phyloP scores from a whole-genome alignment of 2,888 invertebrate species.

The Operophtera brumata region DNA sequence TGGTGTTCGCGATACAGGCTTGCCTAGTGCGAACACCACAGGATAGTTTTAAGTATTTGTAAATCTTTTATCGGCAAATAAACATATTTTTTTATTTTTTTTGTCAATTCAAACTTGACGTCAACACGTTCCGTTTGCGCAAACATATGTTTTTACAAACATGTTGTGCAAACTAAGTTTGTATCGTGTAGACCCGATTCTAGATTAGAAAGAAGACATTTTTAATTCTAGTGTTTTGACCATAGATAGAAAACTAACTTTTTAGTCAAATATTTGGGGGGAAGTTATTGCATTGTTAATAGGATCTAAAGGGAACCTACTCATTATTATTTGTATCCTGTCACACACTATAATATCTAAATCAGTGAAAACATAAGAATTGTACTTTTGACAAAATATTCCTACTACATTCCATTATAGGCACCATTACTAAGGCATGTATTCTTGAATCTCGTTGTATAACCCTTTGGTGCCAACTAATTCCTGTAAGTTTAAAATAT shows the following conservation, averaged over 20 bases:
- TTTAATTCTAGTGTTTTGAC: slow-evolving; percentile 19
- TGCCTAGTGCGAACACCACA: no score
- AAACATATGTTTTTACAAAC: no score
- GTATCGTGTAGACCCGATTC: no score
- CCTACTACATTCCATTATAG: slow-evolving; percentile 21
- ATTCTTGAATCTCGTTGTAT: slow-evolving; percentile 1
- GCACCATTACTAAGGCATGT: neutral
- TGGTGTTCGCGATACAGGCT: no score
- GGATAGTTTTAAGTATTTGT: no score
- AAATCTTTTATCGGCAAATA: no score
- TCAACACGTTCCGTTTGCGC: no score
- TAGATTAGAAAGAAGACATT: slow-evolving; percentile 5
- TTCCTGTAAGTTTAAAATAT: neutral
- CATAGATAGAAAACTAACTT: slow-evolving; percentile 26
- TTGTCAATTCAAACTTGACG: no score
- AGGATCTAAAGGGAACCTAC: neutral
- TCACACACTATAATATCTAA: neutral
- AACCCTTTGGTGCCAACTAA: slow-evolving; percentile 20
- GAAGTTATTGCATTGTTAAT: no score
- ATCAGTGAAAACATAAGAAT: neutral
- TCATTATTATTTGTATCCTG: neutral
- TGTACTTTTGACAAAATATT: neutral
- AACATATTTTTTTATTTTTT: no score
- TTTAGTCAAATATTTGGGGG: slow-evolving; percentile 18
- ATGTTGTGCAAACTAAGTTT: no score